A percentile compares a stretch with the other conserved stretches of the same genome.
phyloP scores from a whole-genome alignment of 2,113 vertebrate genomes.

The Dinomys branickii region DNA sequence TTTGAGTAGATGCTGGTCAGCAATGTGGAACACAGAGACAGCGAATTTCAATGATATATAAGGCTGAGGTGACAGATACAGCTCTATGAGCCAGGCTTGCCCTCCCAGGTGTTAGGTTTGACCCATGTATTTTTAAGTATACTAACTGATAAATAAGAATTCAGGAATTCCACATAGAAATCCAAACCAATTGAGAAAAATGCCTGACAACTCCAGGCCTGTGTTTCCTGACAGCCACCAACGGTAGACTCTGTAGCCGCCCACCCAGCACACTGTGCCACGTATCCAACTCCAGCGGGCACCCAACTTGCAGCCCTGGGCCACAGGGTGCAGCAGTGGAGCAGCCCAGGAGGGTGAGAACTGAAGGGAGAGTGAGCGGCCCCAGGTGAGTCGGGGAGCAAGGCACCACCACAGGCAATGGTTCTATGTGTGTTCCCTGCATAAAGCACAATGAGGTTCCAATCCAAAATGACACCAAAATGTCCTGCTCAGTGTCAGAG shows the following conservation, averaged over 20 bases:
- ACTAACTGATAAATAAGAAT: not conserved
- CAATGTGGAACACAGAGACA: not conserved
- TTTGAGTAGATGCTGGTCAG: not conserved
- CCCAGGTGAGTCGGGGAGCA: not conserved
- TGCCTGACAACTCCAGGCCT: not conserved
- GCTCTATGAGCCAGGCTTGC: not conserved
- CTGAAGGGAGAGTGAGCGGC: not conserved
- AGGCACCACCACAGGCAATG: not conserved
- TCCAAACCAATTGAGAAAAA: not conserved
- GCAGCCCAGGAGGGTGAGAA: not conserved
- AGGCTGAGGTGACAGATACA: not conserved
- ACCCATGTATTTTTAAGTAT: not conserved
- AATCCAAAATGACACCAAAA: not conserved
- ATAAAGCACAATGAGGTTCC: not conserved
- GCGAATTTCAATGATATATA: not conserved
- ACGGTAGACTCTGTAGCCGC: not conserved
- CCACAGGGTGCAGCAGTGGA: not conserved
- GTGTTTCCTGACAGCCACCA: not conserved
- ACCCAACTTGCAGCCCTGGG: not conserved
- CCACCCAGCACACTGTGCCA: not conserved
- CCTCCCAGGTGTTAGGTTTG: not conserved
- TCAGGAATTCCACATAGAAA: not conserved
- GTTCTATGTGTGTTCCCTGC: not conserved
- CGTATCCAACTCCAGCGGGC: fast-evolving
- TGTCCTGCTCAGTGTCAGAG: not conserved